Conservation (phyloP, 2,797 vertebrate genomes). For the Alauda arvensis region DNA sequence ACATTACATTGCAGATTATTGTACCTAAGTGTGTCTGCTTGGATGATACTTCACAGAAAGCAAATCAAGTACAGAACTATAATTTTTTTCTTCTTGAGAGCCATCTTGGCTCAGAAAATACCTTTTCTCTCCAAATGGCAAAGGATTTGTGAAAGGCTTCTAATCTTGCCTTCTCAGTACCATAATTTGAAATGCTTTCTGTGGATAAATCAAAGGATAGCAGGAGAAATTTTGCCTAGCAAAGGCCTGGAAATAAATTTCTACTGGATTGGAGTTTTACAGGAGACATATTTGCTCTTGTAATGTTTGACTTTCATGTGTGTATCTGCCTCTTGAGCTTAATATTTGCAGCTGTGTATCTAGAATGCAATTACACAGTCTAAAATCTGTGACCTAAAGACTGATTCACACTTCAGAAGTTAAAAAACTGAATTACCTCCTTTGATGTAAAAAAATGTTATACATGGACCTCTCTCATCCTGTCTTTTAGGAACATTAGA, state of each 20-base stretch:
- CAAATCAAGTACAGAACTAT: constrained; percentile 12
- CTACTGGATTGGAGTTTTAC: background rate
- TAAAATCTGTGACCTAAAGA: background rate
- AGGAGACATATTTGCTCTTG: background rate
- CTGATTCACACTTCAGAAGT: background rate
- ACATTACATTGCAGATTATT: constrained; percentile 18
- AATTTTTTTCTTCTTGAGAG: constrained; percentile 33
- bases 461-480: background rate
- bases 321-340: background rate
- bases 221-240: background rate
- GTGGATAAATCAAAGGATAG: constrained; percentile 6
- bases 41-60: constrained; percentile 29
- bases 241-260: background rate
- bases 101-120: constrained; percentile 37
- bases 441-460: background rate
- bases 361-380: background rate
- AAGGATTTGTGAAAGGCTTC: constrained; percentile 6
- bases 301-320: background rate
- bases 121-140: constrained; percentile 24
- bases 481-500: background rate
- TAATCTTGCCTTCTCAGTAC: background rate
- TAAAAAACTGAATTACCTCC: background rate
- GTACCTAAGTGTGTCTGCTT: constrained; percentile 18
- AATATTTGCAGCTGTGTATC: background rate
- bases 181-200: constrained; percentile 3